Evolutionary conservation across 2,888 invertebrate genomes (phyloP).

Genomic region (Mylabris sibirica): DNA sequence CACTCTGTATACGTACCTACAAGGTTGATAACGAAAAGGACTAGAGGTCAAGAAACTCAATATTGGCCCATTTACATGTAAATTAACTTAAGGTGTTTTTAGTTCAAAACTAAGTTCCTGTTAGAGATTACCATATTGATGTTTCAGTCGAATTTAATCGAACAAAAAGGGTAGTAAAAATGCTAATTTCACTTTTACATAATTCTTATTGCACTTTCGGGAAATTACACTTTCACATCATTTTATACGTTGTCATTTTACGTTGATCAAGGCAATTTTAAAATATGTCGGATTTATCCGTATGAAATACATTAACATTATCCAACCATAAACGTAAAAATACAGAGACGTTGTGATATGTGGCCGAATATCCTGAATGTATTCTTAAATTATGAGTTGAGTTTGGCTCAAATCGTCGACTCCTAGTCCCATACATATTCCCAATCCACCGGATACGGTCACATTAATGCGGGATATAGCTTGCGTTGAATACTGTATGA

Average conservation of each 20-base stretch:
- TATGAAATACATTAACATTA: constrained; percentile 37
- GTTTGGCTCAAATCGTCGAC: constrained; percentile 45
- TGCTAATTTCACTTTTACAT: background rate
- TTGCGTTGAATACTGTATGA: constrained; percentile 57
- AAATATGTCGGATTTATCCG: constrained; percentile 29
- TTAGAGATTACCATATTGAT: too few relatives aligned
- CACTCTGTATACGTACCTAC: too few relatives aligned
- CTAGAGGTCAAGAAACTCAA: background rate
- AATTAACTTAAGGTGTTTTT: too few relatives aligned
- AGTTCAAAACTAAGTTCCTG: too few relatives aligned
- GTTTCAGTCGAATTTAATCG: background rate
- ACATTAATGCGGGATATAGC: constrained; percentile 54
- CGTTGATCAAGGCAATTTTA: constrained; percentile 15
- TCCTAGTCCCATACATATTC: constrained; percentile 53
- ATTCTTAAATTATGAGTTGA: constrained; percentile 51
- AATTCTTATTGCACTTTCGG: background rate
- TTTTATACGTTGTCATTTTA: background rate
- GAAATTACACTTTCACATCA: background rate
- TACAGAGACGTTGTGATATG: constrained; percentile 39
- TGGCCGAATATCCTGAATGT: constrained; percentile 48
- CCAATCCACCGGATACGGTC: constrained; percentile 51
- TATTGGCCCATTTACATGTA: background rate
- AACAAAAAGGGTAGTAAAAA: background rate
- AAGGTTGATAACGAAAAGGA: too few relatives aligned
- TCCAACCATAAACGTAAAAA: constrained; percentile 44